phyloP scores from a whole-genome alignment of 2,797 vertebrate species.

The Falco concolor region DNA sequence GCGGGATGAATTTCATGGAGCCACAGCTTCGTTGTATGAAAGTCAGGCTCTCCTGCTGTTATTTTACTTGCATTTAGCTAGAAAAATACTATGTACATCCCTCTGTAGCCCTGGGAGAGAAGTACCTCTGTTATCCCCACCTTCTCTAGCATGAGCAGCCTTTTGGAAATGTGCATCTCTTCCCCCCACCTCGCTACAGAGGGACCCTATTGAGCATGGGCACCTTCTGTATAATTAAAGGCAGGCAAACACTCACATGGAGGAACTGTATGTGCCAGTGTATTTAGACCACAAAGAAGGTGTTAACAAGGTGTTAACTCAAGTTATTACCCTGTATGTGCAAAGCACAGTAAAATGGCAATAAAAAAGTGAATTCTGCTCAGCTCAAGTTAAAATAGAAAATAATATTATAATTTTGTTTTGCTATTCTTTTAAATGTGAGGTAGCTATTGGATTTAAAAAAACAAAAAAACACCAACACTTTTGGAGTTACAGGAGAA shows the following conservation, averaged over 20 bases:
- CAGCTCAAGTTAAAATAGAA: not conserved
- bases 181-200: not conserved
- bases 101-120: not conserved
- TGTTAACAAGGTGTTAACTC: not conserved
- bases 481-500: not conserved
- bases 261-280: not conserved
- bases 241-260: fast-evolving
- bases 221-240: not conserved
- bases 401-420: not conserved
- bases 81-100: not conserved
- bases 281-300: not conserved
- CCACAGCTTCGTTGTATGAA: fast-evolving
- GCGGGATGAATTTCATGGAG: not conserved
- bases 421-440: not conserved
- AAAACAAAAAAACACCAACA: not conserved
- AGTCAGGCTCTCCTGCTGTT: not conserved
- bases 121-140: not conserved
- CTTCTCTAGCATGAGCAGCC: not conserved
- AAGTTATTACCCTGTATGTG: not conserved
- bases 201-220: not conserved
- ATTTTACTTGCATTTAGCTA: not conserved
- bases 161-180: not conserved
- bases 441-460: not conserved
- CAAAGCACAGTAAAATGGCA: not conserved
- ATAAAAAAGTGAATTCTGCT: not conserved